These are phyloP conservation scores for Diloba caeruleocephala DNA, from an alignment of 2,888 invertebrate genomes.

Conservation along the genomic window DNA sequence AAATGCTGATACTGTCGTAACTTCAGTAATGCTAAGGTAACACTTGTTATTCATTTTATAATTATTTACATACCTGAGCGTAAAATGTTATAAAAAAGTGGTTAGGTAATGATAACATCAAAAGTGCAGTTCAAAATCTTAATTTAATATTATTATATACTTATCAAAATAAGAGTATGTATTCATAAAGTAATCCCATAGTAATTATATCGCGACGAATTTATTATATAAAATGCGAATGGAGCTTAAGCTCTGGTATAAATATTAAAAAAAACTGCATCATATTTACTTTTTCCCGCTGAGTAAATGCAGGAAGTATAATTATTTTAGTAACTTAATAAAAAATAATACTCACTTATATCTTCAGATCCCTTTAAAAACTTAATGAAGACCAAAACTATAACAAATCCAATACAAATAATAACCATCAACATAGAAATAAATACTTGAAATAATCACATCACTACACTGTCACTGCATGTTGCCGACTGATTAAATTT, in stretches of 20 bases:
- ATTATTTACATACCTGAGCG: not conserved
- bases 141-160: too few relatives aligned
- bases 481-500: conserved; percentile 59
- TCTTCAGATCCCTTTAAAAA: conserved; percentile 52
- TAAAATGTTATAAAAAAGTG: not conserved
- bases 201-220: too few relatives aligned
- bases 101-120: too few relatives aligned
- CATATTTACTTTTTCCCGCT: too few relatives aligned
- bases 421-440: conserved; percentile 78
- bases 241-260: too few relatives aligned
- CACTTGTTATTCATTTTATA: conserved; percentile 27
- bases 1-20: conserved; percentile 35
- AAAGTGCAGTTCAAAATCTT: too few relatives aligned
- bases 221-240: too few relatives aligned
- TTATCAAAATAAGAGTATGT: too few relatives aligned
- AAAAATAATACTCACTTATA: conserved; percentile 62
- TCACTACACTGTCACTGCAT: conserved; percentile 77
- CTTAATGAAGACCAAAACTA: conserved; percentile 70
- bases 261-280: too few relatives aligned
- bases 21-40: conserved; percentile 9
- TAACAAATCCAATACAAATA: conserved; percentile 65
- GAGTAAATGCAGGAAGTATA: not conserved
- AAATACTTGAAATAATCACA: conserved; percentile 63
- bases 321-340: not conserved
- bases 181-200: too few relatives aligned